These are phyloP conservation scores for Halictus ligatus DNA, from an alignment of 2,888 invertebrate species.

Conservation along the genomic window DNA sequence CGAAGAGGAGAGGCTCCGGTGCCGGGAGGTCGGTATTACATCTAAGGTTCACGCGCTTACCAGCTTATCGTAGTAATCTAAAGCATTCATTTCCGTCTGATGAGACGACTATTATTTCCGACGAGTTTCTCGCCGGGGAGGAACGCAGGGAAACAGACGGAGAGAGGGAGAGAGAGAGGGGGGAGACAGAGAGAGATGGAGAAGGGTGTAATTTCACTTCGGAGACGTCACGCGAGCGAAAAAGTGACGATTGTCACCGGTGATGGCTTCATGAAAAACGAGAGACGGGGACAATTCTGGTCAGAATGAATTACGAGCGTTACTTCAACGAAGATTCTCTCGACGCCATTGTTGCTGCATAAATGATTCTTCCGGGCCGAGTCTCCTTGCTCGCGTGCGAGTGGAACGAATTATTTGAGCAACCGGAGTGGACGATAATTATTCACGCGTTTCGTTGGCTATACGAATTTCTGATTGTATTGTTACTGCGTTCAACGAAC, in stretches of 20 bases:
- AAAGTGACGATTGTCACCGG: conserved; percentile 15
- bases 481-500: too few species aligned
- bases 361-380: neutral
- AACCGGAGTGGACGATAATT: neutral
- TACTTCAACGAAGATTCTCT: neutral
- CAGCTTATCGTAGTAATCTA: conserved; percentile 65
- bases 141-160: neutral
- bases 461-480: neutral
- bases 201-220: conserved; percentile 31
- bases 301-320: conserved; percentile 8
- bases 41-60: conserved; percentile 57
- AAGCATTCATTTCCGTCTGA: conserved; percentile 66
- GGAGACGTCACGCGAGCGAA: neutral
- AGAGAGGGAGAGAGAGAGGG: neutral
- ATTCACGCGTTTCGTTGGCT: neutral
- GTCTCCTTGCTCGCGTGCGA: neutral
- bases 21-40: conserved; percentile 52
- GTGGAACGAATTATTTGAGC: neutral
- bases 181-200: neutral
- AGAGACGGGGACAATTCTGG: conserved; percentile 13
- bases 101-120: conserved; percentile 63
- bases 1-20: conserved; percentile 57
- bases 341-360: neutral
- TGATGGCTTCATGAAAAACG: conserved; percentile 22
- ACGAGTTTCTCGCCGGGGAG: conserved; percentile 8